phyloP scores from a whole-genome alignment of 2,113 vertebrate species.

The Saguinus midas region DNA sequence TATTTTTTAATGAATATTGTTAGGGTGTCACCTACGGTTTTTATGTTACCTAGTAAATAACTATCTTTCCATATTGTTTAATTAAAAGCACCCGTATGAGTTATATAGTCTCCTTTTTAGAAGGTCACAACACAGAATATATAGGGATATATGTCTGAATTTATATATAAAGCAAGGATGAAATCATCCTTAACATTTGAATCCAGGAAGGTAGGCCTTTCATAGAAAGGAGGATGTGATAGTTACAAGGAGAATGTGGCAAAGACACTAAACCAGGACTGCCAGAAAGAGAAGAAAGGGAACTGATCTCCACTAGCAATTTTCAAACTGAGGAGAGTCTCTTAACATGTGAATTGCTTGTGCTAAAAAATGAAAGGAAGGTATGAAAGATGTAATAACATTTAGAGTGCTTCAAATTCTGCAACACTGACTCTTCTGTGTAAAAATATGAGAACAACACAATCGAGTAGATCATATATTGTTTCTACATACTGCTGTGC shows the following conservation, averaged over 20 bases:
- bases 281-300: neutral
- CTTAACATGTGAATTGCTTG: neutral
- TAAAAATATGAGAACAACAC: slow-evolving; percentile 17
- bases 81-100: neutral
- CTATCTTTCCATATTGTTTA: neutral
- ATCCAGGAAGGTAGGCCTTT: neutral
- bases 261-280: neutral
- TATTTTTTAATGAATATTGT: neutral
- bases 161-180: neutral
- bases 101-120: neutral
- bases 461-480: slow-evolving; percentile 59
- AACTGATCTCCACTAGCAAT: neutral
- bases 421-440: neutral
- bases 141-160: neutral
- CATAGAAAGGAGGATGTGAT: neutral
- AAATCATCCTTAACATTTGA: slow-evolving; percentile 11
- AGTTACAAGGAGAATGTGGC: neutral
- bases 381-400: neutral
- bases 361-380: neutral
- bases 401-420: slow-evolving; percentile 39
- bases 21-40: neutral
- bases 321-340: neutral
- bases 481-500: slow-evolving; percentile 76
- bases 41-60: neutral
- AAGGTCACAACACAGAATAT: neutral